Percentiles rank a stretch among this genome's conserved stretches.
These are phyloP conservation scores for Spizella passerina DNA, from an alignment of 2,797 vertebrate species.

Conservation along the genomic window DNA sequence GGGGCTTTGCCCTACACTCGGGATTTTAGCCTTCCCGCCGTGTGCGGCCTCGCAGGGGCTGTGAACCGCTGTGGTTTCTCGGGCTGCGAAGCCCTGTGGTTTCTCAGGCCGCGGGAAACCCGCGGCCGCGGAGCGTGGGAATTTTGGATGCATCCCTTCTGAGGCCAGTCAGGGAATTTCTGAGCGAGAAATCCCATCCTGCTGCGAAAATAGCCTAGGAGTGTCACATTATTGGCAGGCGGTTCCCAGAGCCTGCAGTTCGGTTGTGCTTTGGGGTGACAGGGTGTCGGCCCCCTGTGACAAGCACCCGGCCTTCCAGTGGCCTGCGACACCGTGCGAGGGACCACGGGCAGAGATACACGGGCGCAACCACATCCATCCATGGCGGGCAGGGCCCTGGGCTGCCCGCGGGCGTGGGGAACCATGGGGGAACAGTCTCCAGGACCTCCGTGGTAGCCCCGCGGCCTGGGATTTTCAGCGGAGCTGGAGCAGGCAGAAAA, in stretches of 20 bases:
- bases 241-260: background rate
- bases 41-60: background rate
- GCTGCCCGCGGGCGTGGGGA: background rate
- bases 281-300: background rate
- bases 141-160: background rate
- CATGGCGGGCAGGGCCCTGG: fast-evolving
- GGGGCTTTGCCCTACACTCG: background rate
- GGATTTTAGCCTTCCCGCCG: background rate
- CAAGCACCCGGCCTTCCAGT: background rate
- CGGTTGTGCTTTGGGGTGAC: background rate
- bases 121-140: background rate
- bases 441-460: fast-evolving
- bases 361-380: fast-evolving
- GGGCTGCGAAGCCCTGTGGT: background rate
- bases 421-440: fast-evolving
- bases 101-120: background rate
- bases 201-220: background rate
- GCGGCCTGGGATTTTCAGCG: background rate
- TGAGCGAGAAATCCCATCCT: background rate
- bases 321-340: background rate
- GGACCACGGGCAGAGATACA: background rate
- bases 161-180: background rate
- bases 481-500: background rate
- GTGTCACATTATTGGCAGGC: background rate
- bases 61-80: background rate